A percentile compares a stretch with the other conserved stretches of the same genome.
phyloP scores from a whole-genome alignment of 2,113 vertebrate genomes.

The Pseudorectes ferrugineus region DNA sequence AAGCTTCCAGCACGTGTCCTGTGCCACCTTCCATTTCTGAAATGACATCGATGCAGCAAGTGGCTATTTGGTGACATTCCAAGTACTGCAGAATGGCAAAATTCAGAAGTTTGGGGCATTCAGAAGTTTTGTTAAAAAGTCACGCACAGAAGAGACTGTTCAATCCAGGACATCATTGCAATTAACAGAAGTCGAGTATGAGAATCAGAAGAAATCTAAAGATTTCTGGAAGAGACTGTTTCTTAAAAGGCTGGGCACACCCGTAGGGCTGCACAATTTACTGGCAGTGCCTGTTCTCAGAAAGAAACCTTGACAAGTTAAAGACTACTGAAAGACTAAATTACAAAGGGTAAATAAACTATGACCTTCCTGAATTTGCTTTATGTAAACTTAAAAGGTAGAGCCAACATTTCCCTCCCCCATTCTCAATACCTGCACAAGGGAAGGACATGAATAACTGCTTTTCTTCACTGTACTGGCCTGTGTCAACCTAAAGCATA shows the following conservation, averaged over 20 bases:
- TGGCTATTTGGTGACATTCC: neutral
- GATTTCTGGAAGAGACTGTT: neutral
- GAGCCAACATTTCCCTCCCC: neutral
- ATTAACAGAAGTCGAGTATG: neutral
- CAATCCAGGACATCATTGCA: neutral
- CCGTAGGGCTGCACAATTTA: neutral
- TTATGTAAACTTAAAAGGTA: neutral
- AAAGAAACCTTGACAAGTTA: neutral
- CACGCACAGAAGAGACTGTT: neutral
- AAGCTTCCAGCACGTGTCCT: neutral
- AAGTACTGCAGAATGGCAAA: neutral
- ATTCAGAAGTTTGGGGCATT: neutral
- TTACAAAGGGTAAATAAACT: neutral
- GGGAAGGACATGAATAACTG: neutral
- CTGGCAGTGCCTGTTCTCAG: neutral
- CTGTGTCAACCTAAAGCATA: neutral
- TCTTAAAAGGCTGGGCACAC: neutral
- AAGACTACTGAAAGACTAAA: neutral
- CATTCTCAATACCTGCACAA: neutral
- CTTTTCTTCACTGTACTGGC: neutral
- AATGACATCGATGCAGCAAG: neutral
- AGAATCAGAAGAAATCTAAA: neutral
- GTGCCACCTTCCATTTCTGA: neutral
- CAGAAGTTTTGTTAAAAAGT: neutral
- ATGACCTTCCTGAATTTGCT: neutral